These are phyloP conservation scores for Ispidina lecontei DNA, from an alignment of 2,797 vertebrate species.

Conservation along the genomic window DNA sequence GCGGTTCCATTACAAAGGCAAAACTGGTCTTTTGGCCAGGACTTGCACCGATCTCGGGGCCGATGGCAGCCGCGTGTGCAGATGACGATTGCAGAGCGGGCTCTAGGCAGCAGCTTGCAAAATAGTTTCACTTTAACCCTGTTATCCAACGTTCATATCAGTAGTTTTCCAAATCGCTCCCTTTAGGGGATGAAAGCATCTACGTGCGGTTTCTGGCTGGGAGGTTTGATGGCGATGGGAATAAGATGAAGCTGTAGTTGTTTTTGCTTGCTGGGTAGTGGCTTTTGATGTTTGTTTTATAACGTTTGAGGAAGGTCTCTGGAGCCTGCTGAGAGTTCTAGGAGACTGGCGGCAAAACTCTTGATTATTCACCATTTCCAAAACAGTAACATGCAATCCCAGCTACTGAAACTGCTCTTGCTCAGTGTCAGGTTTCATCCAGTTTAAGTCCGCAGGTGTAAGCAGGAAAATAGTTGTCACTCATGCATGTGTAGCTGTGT, in stretches of 20 bases:
- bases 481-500: rapidly evolving
- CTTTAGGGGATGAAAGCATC: not conserved
- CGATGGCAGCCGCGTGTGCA: not conserved
- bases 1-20: not conserved
- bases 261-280: not conserved
- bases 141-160: not conserved
- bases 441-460: conserved; percentile 23
- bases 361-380: conserved; percentile 15
- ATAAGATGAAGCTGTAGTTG: not conserved
- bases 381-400: not conserved
- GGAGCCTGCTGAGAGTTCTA: not conserved
- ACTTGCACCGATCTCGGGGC: not conserved
- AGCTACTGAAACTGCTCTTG: not conserved
- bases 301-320: not conserved
- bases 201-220: not conserved
- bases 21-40: rapidly evolving
- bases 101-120: not conserved
- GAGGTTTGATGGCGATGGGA: not conserved
- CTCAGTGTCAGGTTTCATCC: conserved; percentile 6
- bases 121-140: conserved; percentile 55
- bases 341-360: not conserved
- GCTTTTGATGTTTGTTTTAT: not conserved
- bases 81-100: not conserved
- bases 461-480: not conserved
- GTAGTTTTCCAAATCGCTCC: not conserved